A percentile compares a stretch with the other conserved stretches of the same genome.
phyloP scores from a whole-genome alignment of 2,888 invertebrate genomes.

The Macrophya alboannulata region DNA sequence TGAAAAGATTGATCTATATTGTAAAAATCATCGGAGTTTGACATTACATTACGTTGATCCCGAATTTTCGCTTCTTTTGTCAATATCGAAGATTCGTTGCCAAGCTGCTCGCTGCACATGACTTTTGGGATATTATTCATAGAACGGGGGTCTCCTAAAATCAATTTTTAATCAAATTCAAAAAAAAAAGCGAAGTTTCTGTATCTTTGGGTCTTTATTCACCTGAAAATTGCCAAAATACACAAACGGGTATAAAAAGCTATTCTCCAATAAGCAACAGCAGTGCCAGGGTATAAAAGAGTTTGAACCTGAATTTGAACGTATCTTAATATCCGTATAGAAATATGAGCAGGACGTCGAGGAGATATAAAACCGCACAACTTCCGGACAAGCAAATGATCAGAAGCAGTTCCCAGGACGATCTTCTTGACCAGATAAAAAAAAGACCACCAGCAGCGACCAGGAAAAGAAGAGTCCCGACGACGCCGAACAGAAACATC shows the following conservation, averaged over 20 bases:
- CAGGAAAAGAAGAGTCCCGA: constrained; percentile 67
- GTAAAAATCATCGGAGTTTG: neutral
- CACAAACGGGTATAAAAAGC: neutral
- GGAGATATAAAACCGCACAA: constrained; percentile 66
- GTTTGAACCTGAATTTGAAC: neutral
- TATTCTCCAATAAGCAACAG: neutral
- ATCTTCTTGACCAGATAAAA: constrained; percentile 61
- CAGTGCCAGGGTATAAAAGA: neutral
- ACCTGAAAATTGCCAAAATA: constrained; percentile 31
- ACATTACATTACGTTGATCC: neutral
- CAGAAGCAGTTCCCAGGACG: constrained; percentile 64
- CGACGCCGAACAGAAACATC: constrained; percentile 71
- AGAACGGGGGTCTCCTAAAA: neutral
- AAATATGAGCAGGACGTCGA: constrained; percentile 70
- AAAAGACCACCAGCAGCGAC: constrained; percentile 66
- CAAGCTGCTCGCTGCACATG: constrained; percentile 1
- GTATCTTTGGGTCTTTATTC: constrained; percentile 4
- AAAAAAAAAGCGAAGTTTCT: neutral
- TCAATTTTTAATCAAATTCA: constrained; percentile 26
- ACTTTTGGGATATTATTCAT: neutral
- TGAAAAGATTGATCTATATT: constrained; percentile 2
- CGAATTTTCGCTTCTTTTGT: constrained; percentile 12
- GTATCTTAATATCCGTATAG: constrained; percentile 68
- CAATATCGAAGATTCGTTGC: constrained; percentile 1
- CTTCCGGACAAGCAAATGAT: constrained; percentile 63